A percentile compares a stretch with the other conserved stretches of the same genome.
Conservation (phyloP, 2,113 vertebrate genomes). For the Sinocyclocheilus anophthalmus region DNA sequence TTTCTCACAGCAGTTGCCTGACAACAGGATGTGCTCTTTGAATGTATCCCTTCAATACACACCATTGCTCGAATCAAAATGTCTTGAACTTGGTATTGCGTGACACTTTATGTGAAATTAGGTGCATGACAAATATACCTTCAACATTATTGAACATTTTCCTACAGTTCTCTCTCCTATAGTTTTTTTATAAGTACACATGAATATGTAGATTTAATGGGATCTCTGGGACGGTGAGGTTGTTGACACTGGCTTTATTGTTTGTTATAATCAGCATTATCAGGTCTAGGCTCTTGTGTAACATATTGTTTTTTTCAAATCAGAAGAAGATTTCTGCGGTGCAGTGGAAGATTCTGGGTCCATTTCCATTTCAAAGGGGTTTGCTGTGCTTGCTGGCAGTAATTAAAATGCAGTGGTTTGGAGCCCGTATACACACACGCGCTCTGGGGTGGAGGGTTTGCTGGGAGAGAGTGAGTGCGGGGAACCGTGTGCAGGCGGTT, state of each 20-base stretch:
- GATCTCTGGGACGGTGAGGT: slow-evolving; percentile 60
- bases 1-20: slow-evolving; percentile 29
- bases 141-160: slow-evolving; percentile 50
- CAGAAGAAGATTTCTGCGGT: slow-evolving; percentile 93
- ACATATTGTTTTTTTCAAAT: slow-evolving; percentile 94
- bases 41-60: slow-evolving; percentile 21
- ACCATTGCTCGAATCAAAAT: not conserved
- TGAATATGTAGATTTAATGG: slow-evolving; percentile 75
- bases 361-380: slow-evolving; percentile 99
- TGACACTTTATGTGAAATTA: slow-evolving; percentile 24
- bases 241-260: slow-evolving; percentile 62
- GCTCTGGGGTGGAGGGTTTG: slow-evolving; percentile 78
- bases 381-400: slow-evolving; percentile 89
- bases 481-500: slow-evolving; percentile 86
- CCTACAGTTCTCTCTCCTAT: slow-evolving; percentile 49
- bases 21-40: slow-evolving; percentile 33
- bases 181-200: slow-evolving; percentile 57
- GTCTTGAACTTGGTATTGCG: slow-evolving; percentile 2
- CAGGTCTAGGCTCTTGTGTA: slow-evolving; percentile 90
- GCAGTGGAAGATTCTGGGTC: slow-evolving; percentile 87
- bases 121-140: slow-evolving; percentile 14
- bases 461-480: slow-evolving; percentile 70
- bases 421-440: slow-evolving; percentile 73
- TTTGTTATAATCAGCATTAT: slow-evolving; percentile 83
- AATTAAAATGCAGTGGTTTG: slow-evolving; percentile 99